Conservation (phyloP, 2,797 vertebrate species). For the Sebastolobus alascanus region DNA sequence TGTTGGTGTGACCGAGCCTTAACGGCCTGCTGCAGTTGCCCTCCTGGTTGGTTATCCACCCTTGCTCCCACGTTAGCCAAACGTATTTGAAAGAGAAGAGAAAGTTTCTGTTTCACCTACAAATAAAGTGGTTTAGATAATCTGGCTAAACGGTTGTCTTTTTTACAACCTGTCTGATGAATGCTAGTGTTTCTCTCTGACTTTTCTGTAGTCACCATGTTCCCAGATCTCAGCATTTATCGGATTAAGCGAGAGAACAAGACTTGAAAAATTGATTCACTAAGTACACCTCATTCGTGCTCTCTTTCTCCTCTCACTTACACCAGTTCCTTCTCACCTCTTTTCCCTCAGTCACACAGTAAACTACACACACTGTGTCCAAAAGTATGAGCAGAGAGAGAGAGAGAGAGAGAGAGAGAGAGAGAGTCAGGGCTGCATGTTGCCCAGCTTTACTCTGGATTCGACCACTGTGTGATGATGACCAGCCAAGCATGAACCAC, state of each 20-base stretch:
- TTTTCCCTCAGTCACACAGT: neutral
- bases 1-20: neutral
- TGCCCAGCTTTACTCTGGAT: conserved; percentile 39
- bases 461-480: conserved; percentile 53
- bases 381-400: conserved; percentile 17
- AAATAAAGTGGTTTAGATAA: neutral
- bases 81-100: neutral
- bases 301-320: conserved; percentile 29
- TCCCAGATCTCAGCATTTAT: conserved; percentile 15
- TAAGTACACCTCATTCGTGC: conserved; percentile 25
- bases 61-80: neutral
- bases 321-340: conserved; percentile 18
- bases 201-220: neutral
- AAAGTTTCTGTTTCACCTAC: neutral
- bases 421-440: conserved; percentile 12
- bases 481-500: conserved; percentile 68
- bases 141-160: neutral
- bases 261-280: conserved; percentile 32
- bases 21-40: neutral
- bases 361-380: neutral
- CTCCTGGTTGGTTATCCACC: neutral
- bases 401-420: neutral
- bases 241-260: neutral
- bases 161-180: conserved; percentile 5
- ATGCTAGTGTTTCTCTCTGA: neutral